Conservation (phyloP, 2,797 vertebrate genomes). For the Amazonetta brasiliensis region DNA sequence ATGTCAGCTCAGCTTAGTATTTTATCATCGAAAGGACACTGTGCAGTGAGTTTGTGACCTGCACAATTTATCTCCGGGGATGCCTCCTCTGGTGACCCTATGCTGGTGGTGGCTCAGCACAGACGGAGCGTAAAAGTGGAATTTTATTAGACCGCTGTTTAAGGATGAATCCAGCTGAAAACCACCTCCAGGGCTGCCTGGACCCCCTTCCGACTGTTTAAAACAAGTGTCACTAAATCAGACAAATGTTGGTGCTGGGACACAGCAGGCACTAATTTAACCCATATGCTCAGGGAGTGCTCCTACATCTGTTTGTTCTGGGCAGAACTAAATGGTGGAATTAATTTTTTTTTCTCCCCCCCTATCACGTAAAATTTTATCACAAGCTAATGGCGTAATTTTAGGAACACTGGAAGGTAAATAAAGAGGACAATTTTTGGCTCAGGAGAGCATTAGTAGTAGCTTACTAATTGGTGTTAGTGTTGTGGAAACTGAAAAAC, state of each 20-base stretch:
- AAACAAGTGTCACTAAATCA: conserved; percentile 67
- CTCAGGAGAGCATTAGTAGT: neutral
- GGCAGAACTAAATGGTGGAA: conserved; percentile 33
- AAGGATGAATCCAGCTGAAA: conserved; percentile 56
- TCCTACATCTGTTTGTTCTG: conserved; percentile 60
- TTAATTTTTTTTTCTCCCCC: neutral
- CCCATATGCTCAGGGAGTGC: conserved; percentile 65
- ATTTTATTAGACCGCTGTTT: conserved; percentile 54
- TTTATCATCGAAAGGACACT: conserved; percentile 39
- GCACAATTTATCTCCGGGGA: neutral
- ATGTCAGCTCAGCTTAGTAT: conserved; percentile 52
- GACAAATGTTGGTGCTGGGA: conserved; percentile 51
- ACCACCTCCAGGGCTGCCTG: conserved; percentile 42
- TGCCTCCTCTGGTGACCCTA: conserved; percentile 4
- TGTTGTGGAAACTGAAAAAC: neutral
- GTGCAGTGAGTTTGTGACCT: conserved; percentile 12
- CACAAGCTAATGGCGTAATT: neutral
- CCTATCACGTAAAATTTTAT: neutral
- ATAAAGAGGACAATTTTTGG: neutral
- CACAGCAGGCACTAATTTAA: conserved; percentile 72
- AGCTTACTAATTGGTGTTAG: neutral
- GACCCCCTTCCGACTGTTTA: conserved; percentile 46
- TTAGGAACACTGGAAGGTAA: neutral
- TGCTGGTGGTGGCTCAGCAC: neutral
- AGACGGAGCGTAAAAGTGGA: neutral